Conservation (phyloP, 2,113 vertebrate species). For the Hypomesus transpacificus region DNA sequence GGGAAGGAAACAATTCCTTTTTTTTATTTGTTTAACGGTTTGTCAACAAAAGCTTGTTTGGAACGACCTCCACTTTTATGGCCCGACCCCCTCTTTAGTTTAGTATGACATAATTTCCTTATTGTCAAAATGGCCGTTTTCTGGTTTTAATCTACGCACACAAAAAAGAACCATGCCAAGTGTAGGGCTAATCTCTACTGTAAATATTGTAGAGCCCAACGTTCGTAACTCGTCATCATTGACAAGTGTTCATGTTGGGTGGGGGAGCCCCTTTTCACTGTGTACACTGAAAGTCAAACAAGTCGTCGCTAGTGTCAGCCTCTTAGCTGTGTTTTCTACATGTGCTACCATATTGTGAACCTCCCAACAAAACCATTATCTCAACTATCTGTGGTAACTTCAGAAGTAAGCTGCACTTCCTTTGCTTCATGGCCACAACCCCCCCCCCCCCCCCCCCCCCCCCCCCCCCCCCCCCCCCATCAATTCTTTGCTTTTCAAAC, state of each 20-base stretch:
- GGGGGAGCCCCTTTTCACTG: background rate
- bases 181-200: conserved; percentile 24
- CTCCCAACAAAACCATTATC: background rate
- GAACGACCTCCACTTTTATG: conserved; percentile 10
- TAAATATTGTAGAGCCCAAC: background rate
- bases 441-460: conserved; percentile 5
- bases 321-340: background rate
- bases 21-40: conserved; percentile 30
- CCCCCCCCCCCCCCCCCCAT: background rate
- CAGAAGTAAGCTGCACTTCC: background rate
- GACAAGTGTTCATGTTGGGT: background rate
- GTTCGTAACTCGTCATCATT: background rate
- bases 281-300: conserved; percentile 4
- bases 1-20: conserved; percentile 2
- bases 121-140: background rate
- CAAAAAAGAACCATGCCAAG: background rate
- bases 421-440: background rate
- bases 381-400: background rate
- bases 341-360: background rate
- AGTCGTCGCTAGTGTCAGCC: background rate
- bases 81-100: background rate
- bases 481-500: conserved; percentile 46
- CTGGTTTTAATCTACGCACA: conserved; percentile 8
- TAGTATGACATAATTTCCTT: conserved; percentile 3
- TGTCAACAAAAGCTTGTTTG: conserved; percentile 1